A percentile compares a stretch with the other conserved stretches of the same genome.
phyloP scores from a whole-genome alignment of 2,888 invertebrate genomes.

The Ophioninae sp. region DNA sequence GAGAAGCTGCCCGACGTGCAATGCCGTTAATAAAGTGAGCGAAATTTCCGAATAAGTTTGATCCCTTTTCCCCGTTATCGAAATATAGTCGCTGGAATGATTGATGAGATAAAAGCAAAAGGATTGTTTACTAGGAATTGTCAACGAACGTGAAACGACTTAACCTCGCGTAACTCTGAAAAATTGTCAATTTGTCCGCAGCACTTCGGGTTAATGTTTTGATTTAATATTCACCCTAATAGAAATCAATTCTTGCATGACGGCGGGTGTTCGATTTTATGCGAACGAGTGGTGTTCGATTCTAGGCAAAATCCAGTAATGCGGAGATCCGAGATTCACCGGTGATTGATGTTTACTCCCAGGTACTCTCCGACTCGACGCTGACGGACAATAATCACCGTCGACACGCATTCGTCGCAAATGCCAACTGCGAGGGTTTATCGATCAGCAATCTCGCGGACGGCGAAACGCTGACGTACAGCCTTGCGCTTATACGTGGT shows the following conservation, averaged over 20 bases:
- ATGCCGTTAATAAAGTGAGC: constrained; percentile 16
- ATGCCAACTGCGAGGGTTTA: constrained; percentile 76
- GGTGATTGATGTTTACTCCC: constrained; percentile 26
- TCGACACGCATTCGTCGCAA: constrained; percentile 65
- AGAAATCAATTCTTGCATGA: background rate
- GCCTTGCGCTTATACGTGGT: constrained; percentile 85
- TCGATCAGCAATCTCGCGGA: constrained; percentile 84
- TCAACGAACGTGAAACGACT: background rate
- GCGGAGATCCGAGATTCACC: too few relatives aligned
- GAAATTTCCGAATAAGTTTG: background rate
- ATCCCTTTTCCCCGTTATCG: background rate
- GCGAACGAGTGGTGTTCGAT: too few relatives aligned
- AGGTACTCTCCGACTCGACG: constrained; percentile 76
- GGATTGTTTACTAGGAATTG: background rate
- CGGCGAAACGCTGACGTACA: constrained; percentile 84
- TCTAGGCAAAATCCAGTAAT: too few relatives aligned
- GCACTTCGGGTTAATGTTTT: background rate
- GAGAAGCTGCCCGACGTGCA: background rate
- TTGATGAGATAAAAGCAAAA: background rate
- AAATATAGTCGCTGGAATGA: background rate
- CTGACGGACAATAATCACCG: constrained; percentile 70
- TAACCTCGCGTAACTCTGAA: background rate
- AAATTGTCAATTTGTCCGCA: background rate
- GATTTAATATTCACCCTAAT: background rate
- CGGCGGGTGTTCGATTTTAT: background rate